These are phyloP conservation scores for Ispidina picta DNA, from an alignment of 2,797 vertebrate species.

Conservation along the genomic window DNA sequence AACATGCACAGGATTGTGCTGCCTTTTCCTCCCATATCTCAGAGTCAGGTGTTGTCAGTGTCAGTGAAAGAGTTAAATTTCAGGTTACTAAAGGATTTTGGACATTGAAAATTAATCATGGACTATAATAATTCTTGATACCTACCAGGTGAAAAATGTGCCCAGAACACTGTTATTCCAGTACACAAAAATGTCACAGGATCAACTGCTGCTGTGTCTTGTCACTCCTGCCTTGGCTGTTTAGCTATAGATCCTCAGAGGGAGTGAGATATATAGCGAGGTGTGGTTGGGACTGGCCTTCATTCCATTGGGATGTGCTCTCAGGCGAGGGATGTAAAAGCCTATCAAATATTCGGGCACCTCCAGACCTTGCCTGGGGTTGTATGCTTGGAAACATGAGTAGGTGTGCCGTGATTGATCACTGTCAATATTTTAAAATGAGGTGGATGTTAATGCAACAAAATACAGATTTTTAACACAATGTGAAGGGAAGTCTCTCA, in stretches of 20 bases:
- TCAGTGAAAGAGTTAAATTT: slow-evolving; percentile 31
- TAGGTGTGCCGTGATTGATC: not conserved
- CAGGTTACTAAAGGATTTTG: not conserved
- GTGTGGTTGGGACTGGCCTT: not conserved
- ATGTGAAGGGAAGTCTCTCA: not conserved
- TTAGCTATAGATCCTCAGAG: not conserved
- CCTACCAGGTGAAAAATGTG: not conserved
- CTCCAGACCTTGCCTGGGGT: not conserved
- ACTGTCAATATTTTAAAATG: not conserved
- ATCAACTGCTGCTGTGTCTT: not conserved
- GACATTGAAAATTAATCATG: not conserved
- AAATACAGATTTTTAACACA: not conserved
- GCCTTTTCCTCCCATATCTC: not conserved
- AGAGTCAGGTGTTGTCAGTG: not conserved
- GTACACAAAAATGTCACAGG: not conserved
- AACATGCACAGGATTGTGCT: not conserved
- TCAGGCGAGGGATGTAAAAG: not conserved
- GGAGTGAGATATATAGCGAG: not conserved
- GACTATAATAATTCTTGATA: not conserved
- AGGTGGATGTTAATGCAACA: not conserved
- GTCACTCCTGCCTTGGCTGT: not conserved
- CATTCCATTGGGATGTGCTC: not conserved
- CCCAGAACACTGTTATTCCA: not conserved
- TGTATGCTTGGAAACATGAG: not conserved
- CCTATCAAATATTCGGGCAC: not conserved